Percentiles rank a stretch among this genome's conserved stretches.
These are phyloP conservation scores for Apodemus agrarius DNA, from an alignment of 2,797 vertebrate genomes.

Conservation along the genomic window DNA sequence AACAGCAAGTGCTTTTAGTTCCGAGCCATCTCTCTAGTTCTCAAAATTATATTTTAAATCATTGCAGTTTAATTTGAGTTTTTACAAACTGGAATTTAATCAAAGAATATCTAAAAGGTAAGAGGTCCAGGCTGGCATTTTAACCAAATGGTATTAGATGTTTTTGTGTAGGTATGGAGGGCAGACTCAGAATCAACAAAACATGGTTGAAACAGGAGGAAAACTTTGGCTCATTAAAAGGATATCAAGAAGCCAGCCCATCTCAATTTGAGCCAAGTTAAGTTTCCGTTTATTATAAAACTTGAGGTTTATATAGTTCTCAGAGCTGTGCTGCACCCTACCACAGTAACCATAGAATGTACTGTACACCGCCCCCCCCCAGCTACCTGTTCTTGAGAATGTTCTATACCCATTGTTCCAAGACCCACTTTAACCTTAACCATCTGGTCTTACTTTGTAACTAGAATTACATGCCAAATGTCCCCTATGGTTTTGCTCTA, in stretches of 20 bases:
- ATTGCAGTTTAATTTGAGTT: background rate
- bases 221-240: background rate
- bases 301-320: background rate
- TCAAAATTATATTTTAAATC: background rate
- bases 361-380: background rate
- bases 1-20: background rate
- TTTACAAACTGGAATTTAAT: background rate
- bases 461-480: background rate
- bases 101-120: background rate
- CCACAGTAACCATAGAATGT: background rate
- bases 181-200: constrained; percentile 37
- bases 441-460: background rate
- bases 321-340: background rate
- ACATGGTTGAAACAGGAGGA: background rate
- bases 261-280: background rate
- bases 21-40: background rate
- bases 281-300: background rate
- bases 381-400: background rate
- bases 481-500: background rate
- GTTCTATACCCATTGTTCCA: background rate
- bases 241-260: background rate
- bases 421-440: background rate
- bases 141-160: background rate
- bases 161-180: background rate
- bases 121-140: background rate